Base-by-base conservation (phyloP, 2,113 vertebrate genomes). In the Clarias batrachus region DNA sequence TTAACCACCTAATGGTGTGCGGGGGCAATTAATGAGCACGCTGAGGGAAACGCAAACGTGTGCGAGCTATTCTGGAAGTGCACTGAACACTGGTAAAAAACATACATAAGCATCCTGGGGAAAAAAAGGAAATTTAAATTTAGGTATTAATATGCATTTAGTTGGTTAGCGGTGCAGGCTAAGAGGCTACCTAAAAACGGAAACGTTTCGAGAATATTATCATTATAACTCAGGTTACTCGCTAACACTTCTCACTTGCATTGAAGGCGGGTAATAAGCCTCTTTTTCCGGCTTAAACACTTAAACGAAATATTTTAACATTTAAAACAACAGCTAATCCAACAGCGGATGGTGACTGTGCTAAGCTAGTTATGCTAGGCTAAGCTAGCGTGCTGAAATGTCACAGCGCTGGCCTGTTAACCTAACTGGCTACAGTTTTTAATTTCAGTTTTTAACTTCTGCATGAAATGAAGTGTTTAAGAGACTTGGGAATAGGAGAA, bases 31-130 rank as follows among this genome's bases (percentile, higher is more conserved):
- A 30, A 30, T 48, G 25, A n/a, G 11, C 12, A 9, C 3, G 37
- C 33, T 16, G 13, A 63, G 57, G 30, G 60, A 41, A 48, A 60
- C n/a, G 23, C 1, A 54, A 25, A 78, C 14, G 16, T 16, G 12
- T 3, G 8, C 16, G 48, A 48, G 4, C 57, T 19, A 10, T 57
- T 56, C 52, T 27, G 25, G 8, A 74, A 74, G 3, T 4, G 71
- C 37, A 2, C n/a, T 52, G 13, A 48, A 13, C 41, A 52, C 0
- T 21, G 9, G 3, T 0, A 7, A 2, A 12, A 25, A 23, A 4
- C 1, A 0, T 3, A 52, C n/a, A n/a, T 14, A n/a, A 14, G 0
- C 2, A 52, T 3, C 48, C 7, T 33, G 30, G 30, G 30, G n/a
- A n/a, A n/a, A n/a, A n/a, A n/a, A n/a, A n/a, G 30, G 30, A 33